Base-by-base conservation (phyloP, 2,797 vertebrate species). In the Stomatorhinus walkeri region DNA sequence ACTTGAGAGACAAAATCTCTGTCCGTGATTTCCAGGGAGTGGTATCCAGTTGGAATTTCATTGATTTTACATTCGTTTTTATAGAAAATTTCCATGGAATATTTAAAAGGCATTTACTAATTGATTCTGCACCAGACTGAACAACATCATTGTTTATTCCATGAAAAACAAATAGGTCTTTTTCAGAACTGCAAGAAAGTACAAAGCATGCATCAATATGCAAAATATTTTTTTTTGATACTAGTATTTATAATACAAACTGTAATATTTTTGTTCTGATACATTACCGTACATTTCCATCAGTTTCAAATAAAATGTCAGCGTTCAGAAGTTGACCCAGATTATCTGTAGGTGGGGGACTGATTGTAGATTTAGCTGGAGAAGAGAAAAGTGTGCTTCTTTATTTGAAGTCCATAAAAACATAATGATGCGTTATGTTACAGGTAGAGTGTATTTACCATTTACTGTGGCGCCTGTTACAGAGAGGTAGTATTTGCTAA, bases 61-160 rank as follows among this genome's bases (percentile, higher is more conserved):
- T 93, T 8, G 94, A 89, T 84, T 76, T 91, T 1, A 93, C 0
- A 0, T 95, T 95, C 54, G 95, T 86, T 90, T 93, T 96, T 36
- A 93, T 88, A 1, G 88, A 28, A 89, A 95, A 89, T 32, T 93
- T 94, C 95, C 94, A 95, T 0, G 95, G 96, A 52, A 96, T 7
- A 9, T 88, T 72, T 3, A 89, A 0, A 0, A 92, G 79, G 0
- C 1, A 68, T 92, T 94, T 95, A 86, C 89, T 91, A 88, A 94
- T 95, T 0, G 95, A 43, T 91, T 96, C 95, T 0, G 76, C 86
- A 2, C 95, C 96, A 88, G 91, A 92, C 92, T 96, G 95, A 91
- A 96, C 95, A 9, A 96, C 87, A 40, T 96, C 94, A 3, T 95
- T 96, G 93, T 95, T 96, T 92, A 96, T 94, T 16, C 96, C 96